A percentile compares a stretch with the other conserved stretches of the same genome.
These are phyloP conservation scores for Tympanuchus pallidicinctus DNA, from an alignment of 2,113 vertebrate genomes.

Conservation along the genomic window DNA sequence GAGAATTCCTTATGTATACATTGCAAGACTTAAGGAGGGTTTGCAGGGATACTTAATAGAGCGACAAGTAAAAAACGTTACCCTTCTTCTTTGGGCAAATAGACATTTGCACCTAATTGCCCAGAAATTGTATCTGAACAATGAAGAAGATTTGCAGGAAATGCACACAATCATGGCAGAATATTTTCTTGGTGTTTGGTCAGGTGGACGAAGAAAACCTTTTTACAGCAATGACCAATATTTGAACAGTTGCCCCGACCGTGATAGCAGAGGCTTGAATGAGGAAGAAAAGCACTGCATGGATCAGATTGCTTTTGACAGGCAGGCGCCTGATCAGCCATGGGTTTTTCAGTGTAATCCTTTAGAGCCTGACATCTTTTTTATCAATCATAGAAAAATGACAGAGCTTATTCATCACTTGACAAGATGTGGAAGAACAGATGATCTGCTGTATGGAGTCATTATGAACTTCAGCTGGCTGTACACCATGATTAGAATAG, in stretches of 20 bases:
- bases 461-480: conserved; percentile 99
- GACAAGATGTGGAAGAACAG: conserved; percentile 90
- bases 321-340: conserved; percentile 95
- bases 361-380: conserved; percentile 96
- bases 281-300: conserved; percentile 87
- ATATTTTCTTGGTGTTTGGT: conserved; percentile 96
- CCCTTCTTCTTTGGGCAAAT: conserved; percentile 96
- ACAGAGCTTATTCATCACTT: conserved; percentile 94
- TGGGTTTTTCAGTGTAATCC: conserved; percentile 99
- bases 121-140: conserved; percentile 94
- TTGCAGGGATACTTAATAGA: conserved; percentile 94
- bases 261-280: conserved; percentile 84
- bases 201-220: conserved; percentile 93
- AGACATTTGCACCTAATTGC: conserved; percentile 96
- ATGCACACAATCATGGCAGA: conserved; percentile 97
- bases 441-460: conserved; percentile 94
- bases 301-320: conserved; percentile 92
- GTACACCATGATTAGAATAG: conserved; percentile 98
- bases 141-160: conserved; percentile 89
- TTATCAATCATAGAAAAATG: conserved; percentile 99
- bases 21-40: conserved; percentile 94
- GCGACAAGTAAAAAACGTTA: conserved; percentile 92
- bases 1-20: conserved; percentile 91
- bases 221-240: conserved; percentile 86
- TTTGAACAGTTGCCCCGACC: conserved; percentile 85